Conservation (phyloP, 2,888 invertebrate genomes). For the Mesopsocus fuscifrons region DNA sequence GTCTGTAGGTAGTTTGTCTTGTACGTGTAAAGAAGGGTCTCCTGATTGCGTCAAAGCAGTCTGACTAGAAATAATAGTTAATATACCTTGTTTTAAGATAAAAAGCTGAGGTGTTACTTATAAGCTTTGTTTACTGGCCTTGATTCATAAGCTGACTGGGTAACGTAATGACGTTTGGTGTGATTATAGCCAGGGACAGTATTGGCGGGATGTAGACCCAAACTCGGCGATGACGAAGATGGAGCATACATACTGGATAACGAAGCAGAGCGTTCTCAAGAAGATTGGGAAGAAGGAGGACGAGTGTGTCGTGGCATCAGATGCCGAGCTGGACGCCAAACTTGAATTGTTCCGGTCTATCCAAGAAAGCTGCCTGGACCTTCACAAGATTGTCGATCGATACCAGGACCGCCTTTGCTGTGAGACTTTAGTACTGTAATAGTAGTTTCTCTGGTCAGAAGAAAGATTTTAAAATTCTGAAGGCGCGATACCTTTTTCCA, state of each 20-base stretch:
- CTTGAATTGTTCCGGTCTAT: conserved; percentile 83
- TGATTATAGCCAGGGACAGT: conserved; percentile 8
- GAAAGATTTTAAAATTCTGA: no score
- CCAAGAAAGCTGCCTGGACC: conserved; percentile 69
- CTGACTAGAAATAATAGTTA: not conserved
- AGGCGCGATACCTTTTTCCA: no score
- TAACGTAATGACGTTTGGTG: not conserved
- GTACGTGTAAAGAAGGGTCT: no score
- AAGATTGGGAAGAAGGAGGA: conserved; percentile 95
- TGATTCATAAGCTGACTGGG: no score
- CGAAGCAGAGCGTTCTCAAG: conserved; percentile 83
- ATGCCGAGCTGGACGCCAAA: conserved; percentile 92
- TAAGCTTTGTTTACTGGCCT: no score
- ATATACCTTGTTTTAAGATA: not conserved
- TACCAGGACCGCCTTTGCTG: conserved; percentile 85
- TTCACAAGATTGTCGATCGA: conserved; percentile 75
- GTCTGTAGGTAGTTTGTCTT: no score
- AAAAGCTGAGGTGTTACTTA: no score
- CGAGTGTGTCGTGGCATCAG: conserved; percentile 88
- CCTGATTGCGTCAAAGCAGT: no score
- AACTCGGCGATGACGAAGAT: conserved; percentile 39
- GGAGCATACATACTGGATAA: conserved; percentile 97
- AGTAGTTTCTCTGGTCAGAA: no score
- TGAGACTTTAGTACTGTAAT: no score
- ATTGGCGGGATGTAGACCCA: conserved; percentile 6